A percentile compares a stretch with the other conserved stretches of the same genome.
Evolutionary conservation across 1,140 invertebrate genomes (phyloP).

Genomic region (Sogatella furcifera): DNA sequence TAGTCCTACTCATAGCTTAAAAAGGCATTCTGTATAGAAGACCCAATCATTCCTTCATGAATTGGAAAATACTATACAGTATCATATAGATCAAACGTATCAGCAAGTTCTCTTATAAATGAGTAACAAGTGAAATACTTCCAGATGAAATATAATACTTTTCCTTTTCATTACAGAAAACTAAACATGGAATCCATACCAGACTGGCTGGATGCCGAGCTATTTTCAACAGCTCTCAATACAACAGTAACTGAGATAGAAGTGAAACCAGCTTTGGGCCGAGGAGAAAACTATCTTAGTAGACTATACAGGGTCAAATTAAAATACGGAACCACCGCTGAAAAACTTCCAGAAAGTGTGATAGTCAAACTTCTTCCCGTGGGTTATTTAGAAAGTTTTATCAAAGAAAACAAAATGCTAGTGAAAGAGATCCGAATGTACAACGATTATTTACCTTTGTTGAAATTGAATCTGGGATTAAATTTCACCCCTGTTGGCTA

Average conservation of each 20-base stretch:
- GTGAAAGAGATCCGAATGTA: slow-evolving; percentile 9
- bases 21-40: too few relatives aligned
- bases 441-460: background rate
- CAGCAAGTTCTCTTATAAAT: too few relatives aligned
- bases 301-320: background rate
- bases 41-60: too few relatives aligned
- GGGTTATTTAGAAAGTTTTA: background rate
- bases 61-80: too few relatives aligned
- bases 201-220: background rate
- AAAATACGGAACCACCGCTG: background rate
- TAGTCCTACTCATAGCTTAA: too few relatives aligned
- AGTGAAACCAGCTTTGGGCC: slow-evolving; percentile 7
- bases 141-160: too few relatives aligned
- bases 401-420: background rate
- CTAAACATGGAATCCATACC: background rate
- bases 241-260: background rate
- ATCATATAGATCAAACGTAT: too few relatives aligned
- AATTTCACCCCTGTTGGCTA: background rate
- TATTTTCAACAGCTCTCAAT: background rate
- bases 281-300: slow-evolving; percentile 12
- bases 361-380: background rate
- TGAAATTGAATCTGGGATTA: background rate
- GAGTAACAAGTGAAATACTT: too few relatives aligned
- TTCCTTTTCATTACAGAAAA: too few relatives aligned
- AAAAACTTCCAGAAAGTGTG: background rate